phyloP scores from a whole-genome alignment of 2,888 invertebrate genomes.

The Lasiommata megera region DNA sequence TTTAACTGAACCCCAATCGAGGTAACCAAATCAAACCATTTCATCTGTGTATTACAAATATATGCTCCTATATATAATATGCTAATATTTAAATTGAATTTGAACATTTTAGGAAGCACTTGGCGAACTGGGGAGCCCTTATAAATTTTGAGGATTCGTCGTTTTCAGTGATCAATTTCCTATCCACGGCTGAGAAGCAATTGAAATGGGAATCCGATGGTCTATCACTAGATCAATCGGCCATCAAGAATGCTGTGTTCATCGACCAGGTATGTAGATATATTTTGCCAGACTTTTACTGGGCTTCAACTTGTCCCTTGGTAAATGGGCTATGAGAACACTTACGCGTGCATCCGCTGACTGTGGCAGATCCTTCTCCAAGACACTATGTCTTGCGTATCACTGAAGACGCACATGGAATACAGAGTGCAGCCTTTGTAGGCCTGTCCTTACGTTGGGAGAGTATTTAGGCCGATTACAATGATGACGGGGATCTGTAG shows the following conservation, averaged over 20 bases:
- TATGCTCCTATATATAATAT: too few relatives aligned
- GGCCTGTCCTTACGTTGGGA: too few relatives aligned
- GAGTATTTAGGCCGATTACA: too few relatives aligned
- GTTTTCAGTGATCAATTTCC: slow-evolving; percentile 67
- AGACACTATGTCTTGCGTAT: too few relatives aligned
- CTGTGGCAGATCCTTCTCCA: too few relatives aligned
- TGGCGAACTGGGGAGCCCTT: slow-evolving; percentile 72
- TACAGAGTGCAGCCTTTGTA: too few relatives aligned
- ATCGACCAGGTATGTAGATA: slow-evolving; percentile 86
- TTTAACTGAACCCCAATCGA: slow-evolving; percentile 85
- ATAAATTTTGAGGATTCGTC: slow-evolving; percentile 60
- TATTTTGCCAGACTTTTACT: too few relatives aligned
- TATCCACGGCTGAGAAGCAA: slow-evolving; percentile 81
- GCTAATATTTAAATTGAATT: neutral
- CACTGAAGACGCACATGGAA: too few relatives aligned
- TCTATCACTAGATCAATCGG: slow-evolving; percentile 88
- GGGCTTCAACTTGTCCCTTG: too few relatives aligned
- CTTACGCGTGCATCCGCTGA: too few relatives aligned
- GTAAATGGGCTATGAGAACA: too few relatives aligned
- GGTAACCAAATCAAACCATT: slow-evolving; percentile 45
- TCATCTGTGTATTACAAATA: neutral
- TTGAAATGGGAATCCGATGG: slow-evolving; percentile 94
- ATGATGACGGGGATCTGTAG: too few relatives aligned
- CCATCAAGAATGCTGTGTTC: slow-evolving; percentile 90
- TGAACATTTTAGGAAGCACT: slow-evolving; percentile 54